phyloP scores from a whole-genome alignment of 2,888 invertebrate genomes.

The Theretra japonica region DNA sequence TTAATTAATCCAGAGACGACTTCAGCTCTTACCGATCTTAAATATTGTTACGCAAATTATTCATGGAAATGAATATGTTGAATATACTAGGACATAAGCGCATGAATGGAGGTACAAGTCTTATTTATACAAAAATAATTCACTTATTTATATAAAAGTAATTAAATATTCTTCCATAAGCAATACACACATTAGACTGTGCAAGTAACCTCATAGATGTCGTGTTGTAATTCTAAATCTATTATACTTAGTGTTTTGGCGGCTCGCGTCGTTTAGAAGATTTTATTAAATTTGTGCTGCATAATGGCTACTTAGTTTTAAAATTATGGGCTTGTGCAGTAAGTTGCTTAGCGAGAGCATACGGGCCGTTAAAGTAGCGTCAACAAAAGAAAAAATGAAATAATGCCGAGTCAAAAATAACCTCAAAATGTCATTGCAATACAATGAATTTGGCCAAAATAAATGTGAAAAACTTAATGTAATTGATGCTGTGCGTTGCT shows the following conservation, averaged over 20 bases:
- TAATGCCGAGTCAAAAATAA: not conserved
- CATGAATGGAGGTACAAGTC: slow-evolving; percentile 8
- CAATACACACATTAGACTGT: slow-evolving; percentile 3
- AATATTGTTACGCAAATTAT: too few species aligned
- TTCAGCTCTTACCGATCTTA: too few species aligned
- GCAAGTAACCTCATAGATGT: slow-evolving; percentile 14
- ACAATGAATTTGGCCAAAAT: too few species aligned
- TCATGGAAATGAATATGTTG: too few species aligned
- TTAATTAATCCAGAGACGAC: too few species aligned
- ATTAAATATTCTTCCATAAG: not conserved
- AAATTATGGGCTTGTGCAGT: not conserved
- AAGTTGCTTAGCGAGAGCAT: too few species aligned
- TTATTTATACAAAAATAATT: not conserved
- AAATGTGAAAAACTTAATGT: too few species aligned
- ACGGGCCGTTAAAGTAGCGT: not conserved
- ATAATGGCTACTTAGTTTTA: not conserved
- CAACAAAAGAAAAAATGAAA: not conserved
- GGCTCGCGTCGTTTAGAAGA: not conserved
- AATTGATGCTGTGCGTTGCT: not conserved
- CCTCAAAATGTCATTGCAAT: too few species aligned
- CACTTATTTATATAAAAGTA: not conserved
- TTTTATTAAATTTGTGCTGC: not conserved
- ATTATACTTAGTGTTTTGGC: not conserved
- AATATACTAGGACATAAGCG: not conserved
- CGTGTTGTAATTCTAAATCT: not conserved